phyloP scores from a whole-genome alignment of 2,888 invertebrate species.

The Melitaea athalia region DNA sequence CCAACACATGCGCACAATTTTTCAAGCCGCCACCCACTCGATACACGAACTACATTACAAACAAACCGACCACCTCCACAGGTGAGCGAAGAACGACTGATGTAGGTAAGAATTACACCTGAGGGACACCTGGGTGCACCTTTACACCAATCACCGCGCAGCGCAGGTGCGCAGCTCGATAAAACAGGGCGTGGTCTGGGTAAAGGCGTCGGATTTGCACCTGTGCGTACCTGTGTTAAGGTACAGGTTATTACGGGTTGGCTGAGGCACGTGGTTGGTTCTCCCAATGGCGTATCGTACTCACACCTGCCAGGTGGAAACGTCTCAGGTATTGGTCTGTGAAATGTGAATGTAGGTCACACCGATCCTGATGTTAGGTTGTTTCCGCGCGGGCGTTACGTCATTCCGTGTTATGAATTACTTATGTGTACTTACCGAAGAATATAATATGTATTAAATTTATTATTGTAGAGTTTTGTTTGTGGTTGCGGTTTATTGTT shows the following conservation, averaged over 20 bases:
- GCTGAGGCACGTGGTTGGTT: conserved; percentile 40
- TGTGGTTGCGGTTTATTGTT: no score
- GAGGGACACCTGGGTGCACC: conserved; percentile 65
- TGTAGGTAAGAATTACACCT: conserved; percentile 53
- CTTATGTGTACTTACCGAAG: background rate
- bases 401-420: conserved; percentile 9
- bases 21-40: conserved; percentile 40
- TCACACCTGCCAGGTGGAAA: conserved; percentile 62
- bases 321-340: conserved; percentile 61
- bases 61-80: conserved; percentile 39
- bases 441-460: background rate
- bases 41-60: conserved; percentile 36
- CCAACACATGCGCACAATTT: conserved; percentile 78
- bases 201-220: conserved; percentile 54
- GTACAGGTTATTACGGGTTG: conserved; percentile 64
- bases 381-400: conserved; percentile 34
- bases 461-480: no score
- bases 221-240: conserved; percentile 64
- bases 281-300: conserved; percentile 53
- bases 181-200: conserved; percentile 69
- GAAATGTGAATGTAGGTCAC: conserved; percentile 47
- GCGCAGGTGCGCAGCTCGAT: conserved; percentile 80
- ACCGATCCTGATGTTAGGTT: conserved; percentile 27
- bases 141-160: conserved; percentile 77
- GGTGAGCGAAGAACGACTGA: conserved; percentile 45